Evolutionary conservation across 1,140 invertebrate genomes (phyloP), one percentile per base, ranked within the genome.

Genomic region (Drosophila bocqueti): DNA sequence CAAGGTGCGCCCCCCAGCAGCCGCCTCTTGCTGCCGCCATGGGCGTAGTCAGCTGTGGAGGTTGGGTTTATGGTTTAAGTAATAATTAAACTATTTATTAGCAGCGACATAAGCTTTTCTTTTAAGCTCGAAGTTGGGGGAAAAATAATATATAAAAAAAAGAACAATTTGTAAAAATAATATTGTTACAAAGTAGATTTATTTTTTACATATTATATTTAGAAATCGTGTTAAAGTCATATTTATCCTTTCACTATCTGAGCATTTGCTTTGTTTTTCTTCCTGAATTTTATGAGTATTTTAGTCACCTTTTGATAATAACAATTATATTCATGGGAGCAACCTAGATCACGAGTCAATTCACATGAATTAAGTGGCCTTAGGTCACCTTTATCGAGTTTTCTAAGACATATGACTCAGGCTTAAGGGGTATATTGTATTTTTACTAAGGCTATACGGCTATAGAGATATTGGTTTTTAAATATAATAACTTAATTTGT

Each of bases 21-120:
- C 11, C 77, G 55, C 4, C 85, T 71, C 43, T 89, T 90, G 71
- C 81, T 89, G 24, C 81, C 74, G 0, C 84, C 74, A 16, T 84
- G 84, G 2, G 54, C 24, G 24, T 79, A 89, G 4, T 89, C 84
- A 15, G 81, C 85, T 90, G 57, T 0, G 29, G n/a, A 11, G 24
- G 26, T 18, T 8, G 21, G 50, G 45, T 3, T 16, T 29, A 40
- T 21, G 5, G 43, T n/a, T 43, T 18, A 10, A 10, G 1, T 21
- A 45, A 11, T 43, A 45, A 18, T 45, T 43, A 8, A n/a, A 42
- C 7, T 29, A 8, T 29, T 7, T 29, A 6, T 6, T 29, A 29
- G 26, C 24, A 24, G 24, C 24, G 24, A 24, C 24, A 24, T 24
- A 24, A 24, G 24, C 2, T 24, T 24, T 29, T 29, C 26, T 29